Conservation (phyloP, 2,113 vertebrate genomes). For the Esox niger region DNA sequence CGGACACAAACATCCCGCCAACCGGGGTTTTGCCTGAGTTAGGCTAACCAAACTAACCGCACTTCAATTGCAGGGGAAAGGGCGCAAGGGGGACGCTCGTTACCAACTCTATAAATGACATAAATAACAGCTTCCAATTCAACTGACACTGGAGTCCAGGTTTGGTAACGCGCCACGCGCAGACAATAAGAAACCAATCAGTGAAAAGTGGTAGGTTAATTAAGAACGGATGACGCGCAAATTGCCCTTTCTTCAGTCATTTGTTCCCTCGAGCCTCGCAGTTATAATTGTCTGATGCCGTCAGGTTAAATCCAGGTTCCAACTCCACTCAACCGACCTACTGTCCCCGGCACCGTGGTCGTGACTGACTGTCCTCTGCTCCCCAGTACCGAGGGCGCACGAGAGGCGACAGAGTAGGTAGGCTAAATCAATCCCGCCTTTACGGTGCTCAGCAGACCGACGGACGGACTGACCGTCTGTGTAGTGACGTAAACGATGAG, state of each 20-base stretch:
- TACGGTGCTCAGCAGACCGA: no score
- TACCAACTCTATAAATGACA: neutral
- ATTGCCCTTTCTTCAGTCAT: neutral
- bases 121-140: neutral
- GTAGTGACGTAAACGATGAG: no score
- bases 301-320: neutral
- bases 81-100: neutral
- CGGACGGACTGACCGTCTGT: no score
- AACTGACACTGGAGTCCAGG: neutral
- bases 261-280: neutral
- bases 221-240: neutral
- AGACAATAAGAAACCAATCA: neutral
- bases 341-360: neutral
- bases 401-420: no score
- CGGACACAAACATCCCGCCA: constrained; percentile 73
- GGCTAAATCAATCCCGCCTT: no score
- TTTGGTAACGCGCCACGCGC: no score
- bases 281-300: neutral
- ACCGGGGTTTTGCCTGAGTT: neutral
- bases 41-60: neutral
- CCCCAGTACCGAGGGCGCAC: no score
- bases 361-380: no score
- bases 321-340: neutral
- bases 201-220: neutral
- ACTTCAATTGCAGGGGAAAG: neutral